Percentiles rank a stretch among this genome's conserved stretches.
phyloP scores from a whole-genome alignment of 1,140 invertebrate genomes.

The Oedothorax gibbosus region DNA sequence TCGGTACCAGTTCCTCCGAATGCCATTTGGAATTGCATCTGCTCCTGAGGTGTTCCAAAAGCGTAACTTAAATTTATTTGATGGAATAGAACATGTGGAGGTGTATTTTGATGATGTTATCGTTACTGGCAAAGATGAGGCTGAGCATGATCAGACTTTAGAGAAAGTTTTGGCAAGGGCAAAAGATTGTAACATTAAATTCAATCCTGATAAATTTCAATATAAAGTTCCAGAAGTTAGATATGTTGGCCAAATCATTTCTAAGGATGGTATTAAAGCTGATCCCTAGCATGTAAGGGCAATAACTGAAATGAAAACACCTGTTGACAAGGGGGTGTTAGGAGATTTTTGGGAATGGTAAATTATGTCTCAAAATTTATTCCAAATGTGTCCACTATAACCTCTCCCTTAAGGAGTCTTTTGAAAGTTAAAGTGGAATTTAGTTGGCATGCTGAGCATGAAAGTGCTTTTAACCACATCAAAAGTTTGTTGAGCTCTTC shows the following conservation, averaged over 20 bases:
- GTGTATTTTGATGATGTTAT: conserved; percentile 53
- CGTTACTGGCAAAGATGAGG: conserved; percentile 13
- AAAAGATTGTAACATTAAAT: conserved; percentile 21
- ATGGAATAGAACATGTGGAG: neutral
- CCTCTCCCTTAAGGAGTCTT: conserved; percentile 12
- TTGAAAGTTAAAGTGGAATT: conserved; percentile 36
- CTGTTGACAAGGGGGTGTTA: conserved; percentile 33
- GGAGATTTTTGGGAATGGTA: conserved; percentile 35
- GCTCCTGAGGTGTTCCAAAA: conserved; percentile 65
- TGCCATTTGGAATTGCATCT: conserved; percentile 70
- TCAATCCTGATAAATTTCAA: conserved; percentile 54
- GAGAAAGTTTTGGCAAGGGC: neutral
- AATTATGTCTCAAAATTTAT: conserved; percentile 50
- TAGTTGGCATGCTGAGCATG: neutral
- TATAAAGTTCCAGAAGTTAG: conserved; percentile 41
- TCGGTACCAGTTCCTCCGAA: conserved; percentile 67
- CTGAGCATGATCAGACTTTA: conserved; percentile 12
- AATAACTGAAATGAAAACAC: conserved; percentile 37
- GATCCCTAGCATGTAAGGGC: conserved; percentile 42
- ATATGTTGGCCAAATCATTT: conserved; percentile 40
- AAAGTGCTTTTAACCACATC: conserved; percentile 2
- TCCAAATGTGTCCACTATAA: conserved; percentile 36
- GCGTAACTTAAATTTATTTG: neutral
- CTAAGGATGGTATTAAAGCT: conserved; percentile 38
- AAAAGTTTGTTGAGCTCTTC: conserved; percentile 17